Percentiles rank a stretch among this genome's conserved stretches.
These are phyloP conservation scores for Timema cristinae DNA, from an alignment of 2,888 invertebrate genomes.

Conservation along the genomic window DNA sequence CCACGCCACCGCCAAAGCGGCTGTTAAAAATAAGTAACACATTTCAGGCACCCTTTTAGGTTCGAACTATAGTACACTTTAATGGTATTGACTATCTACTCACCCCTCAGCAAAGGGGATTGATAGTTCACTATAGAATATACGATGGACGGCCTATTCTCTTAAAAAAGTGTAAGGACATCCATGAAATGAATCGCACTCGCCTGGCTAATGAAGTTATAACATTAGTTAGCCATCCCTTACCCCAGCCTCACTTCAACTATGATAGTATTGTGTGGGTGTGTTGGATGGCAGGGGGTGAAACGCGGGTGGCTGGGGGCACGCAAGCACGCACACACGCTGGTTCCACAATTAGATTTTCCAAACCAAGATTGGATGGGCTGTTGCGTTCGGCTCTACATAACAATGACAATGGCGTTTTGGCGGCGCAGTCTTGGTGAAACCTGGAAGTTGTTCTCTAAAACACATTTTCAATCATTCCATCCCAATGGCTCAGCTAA, in stretches of 20 bases:
- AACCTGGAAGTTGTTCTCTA: no score
- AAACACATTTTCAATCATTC: no score
- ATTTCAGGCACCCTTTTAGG: no score
- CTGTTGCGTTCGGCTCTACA: neutral
- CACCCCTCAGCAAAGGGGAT: no score
- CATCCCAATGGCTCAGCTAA: no score
- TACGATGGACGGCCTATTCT: no score
- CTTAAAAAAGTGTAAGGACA: no score
- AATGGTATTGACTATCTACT: no score
- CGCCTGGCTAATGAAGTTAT: slow-evolving; percentile 4
- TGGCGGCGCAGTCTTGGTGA: neutral
- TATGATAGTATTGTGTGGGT: slow-evolving; percentile 6
- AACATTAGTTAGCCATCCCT: neutral
- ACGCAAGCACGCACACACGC: slow-evolving; percentile 11
- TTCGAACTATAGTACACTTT: no score
- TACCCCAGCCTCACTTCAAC: neutral
- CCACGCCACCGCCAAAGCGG: no score
- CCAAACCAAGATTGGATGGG: slow-evolving; percentile 19
- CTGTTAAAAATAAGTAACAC: no score
- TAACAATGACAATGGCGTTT: slow-evolving; percentile 12
- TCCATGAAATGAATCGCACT: slow-evolving; percentile 1
- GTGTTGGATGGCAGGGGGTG: neutral
- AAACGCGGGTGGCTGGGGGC: neutral
- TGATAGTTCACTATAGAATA: no score
- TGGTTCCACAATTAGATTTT: slow-evolving; percentile 24